A percentile compares a stretch with the other conserved stretches of the same genome.
These are phyloP conservation scores for Alviniconcha marisindica DNA, from an alignment of 1,140 invertebrate genomes.

Conservation along the genomic window DNA sequence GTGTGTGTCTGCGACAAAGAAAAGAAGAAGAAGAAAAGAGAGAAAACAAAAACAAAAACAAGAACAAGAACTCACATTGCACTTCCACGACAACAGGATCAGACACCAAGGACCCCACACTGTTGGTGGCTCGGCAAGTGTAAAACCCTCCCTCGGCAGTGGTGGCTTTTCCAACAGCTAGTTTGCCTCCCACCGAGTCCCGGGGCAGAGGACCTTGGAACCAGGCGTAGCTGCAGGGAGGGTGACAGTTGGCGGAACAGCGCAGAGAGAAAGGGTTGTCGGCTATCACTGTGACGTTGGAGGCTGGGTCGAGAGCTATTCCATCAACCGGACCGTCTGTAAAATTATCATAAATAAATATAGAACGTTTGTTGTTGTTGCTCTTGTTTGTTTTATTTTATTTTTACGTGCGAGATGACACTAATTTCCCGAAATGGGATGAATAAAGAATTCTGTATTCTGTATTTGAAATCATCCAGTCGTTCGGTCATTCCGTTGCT, in stretches of 20 bases:
- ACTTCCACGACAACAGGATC: constrained; percentile 24
- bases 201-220: background rate
- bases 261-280: constrained; percentile 23
- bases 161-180: constrained; percentile 15
- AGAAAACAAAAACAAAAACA: background rate
- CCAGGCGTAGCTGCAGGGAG: constrained; percentile 34
- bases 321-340: constrained; percentile 39
- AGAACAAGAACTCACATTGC: constrained; percentile 29
- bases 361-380: too few relatives aligned
- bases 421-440: too few relatives aligned
- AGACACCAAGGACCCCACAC: constrained; percentile 15
- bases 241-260: constrained; percentile 41
- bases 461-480: too few relatives aligned
- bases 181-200: constrained; percentile 33
- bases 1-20: too few relatives aligned
- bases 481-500: too few relatives aligned
- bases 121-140: constrained; percentile 36
- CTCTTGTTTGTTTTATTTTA: too few relatives aligned
- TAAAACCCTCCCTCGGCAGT: constrained; percentile 23
- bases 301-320: constrained; percentile 27
- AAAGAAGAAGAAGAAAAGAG: too few relatives aligned
- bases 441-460: too few relatives aligned
- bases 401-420: too few relatives aligned
- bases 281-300: constrained; percentile 1
- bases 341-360: too few relatives aligned